phyloP scores from a whole-genome alignment of 1,140 invertebrate genomes.

The Limonius californicus region DNA sequence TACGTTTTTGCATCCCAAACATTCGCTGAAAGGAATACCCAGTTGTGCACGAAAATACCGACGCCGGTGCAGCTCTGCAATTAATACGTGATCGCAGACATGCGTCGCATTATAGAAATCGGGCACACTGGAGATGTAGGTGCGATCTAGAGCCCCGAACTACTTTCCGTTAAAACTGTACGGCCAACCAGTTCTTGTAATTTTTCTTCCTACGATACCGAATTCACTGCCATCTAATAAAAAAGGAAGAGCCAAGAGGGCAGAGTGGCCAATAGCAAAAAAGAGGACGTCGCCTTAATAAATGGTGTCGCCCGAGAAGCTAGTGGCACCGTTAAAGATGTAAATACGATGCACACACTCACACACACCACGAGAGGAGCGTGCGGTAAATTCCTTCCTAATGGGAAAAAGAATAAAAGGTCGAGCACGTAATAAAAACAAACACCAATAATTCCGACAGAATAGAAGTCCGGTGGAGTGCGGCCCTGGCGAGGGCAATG shows the following conservation, averaged over 20 bases:
- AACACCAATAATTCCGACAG: constrained; percentile 7
- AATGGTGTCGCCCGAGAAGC: too few relatives aligned
- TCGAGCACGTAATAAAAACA: constrained; percentile 6
- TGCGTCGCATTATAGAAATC: constrained; percentile 5
- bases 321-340: background rate
- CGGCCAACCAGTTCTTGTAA: too few relatives aligned
- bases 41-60: background rate
- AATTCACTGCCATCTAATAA: too few relatives aligned
- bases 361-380: background rate
- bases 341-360: background rate
- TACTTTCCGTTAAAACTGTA: background rate
- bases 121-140: constrained; percentile 1
- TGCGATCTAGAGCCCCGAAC: background rate
- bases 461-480: constrained; percentile 3
- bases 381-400: background rate
- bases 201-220: too few relatives aligned
- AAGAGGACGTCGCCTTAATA: too few relatives aligned
- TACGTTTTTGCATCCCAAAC: constrained; percentile 5
- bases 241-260: too few relatives aligned
- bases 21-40: background rate
- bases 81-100: constrained; percentile 2
- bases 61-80: background rate
- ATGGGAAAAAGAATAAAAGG: constrained; percentile 2
- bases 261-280: too few relatives aligned
- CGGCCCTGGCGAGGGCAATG: constrained; percentile 7